Evolutionary conservation across 2,797 vertebrate species (phyloP).

Genomic region (Gallinago solitaria): DNA sequence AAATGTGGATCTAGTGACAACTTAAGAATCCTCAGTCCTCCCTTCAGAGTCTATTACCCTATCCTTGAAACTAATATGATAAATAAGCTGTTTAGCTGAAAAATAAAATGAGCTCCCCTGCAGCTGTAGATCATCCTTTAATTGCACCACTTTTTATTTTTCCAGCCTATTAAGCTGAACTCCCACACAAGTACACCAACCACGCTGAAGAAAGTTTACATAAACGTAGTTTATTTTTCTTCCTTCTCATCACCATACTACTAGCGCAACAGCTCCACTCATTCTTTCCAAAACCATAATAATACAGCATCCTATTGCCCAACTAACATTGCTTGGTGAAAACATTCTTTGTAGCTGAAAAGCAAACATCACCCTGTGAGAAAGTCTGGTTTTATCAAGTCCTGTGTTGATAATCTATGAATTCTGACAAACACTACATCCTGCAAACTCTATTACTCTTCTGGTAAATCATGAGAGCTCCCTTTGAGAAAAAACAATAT

Average conservation of each 20-base stretch:
- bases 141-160: neutral
- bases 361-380: neutral
- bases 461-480: neutral
- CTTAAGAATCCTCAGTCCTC: neutral
- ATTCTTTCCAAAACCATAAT: neutral
- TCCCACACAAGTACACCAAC: neutral
- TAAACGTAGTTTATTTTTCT: neutral
- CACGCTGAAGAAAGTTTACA: neutral
- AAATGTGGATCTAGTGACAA: neutral
- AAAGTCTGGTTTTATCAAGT: conserved; percentile 2
- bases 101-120: neutral
- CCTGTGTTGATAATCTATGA: neutral
- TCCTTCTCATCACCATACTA: neutral
- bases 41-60: neutral
- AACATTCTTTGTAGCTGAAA: neutral
- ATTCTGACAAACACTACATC: neutral
- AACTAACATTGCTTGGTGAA: neutral
- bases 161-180: neutral
- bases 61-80: neutral
- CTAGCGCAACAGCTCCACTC: neutral
- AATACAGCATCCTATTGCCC: neutral
- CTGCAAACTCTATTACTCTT: conserved; percentile 14
- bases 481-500: conserved; percentile 40
- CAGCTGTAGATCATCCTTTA: neutral
- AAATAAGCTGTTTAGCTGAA: neutral